Percentiles rank a stretch among this genome's conserved stretches.
These are phyloP conservation scores for Xestia ashworthii DNA, from an alignment of 2,888 invertebrate genomes.

Conservation along the genomic window DNA sequence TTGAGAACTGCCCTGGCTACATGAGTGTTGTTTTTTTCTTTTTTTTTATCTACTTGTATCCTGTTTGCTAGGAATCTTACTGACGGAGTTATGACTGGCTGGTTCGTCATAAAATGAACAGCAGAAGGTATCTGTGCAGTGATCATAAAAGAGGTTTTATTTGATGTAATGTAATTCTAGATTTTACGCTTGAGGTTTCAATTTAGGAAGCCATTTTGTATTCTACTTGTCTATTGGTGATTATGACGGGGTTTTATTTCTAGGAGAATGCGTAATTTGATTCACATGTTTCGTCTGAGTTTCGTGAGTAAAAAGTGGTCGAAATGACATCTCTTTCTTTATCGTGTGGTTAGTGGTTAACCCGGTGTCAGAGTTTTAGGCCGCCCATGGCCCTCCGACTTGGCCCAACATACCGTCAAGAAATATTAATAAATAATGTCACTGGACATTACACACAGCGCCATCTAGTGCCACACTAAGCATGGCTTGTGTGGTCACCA, in stretches of 20 bases:
- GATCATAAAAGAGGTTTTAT: constrained; percentile 19
- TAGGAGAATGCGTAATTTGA: neutral
- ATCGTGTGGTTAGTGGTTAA: no score
- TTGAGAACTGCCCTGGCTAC: constrained; percentile 60
- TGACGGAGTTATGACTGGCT: constrained; percentile 47
- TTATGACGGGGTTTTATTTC: constrained; percentile 5
- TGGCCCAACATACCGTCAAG: no score
- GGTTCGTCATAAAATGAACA: constrained; percentile 28
- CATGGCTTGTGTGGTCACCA: no score
- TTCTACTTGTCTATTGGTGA: constrained; percentile 2
- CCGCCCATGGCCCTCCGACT: no score
- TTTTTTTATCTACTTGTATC: constrained; percentile 54
- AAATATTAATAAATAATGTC: no score
- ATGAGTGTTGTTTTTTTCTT: constrained; percentile 49
- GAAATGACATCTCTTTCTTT: neutral
- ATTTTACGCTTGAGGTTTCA: constrained; percentile 1
- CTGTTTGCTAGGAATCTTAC: constrained; percentile 54
- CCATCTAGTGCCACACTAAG: no score
- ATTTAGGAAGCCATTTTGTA: constrained; percentile 10
- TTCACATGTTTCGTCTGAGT: neutral
- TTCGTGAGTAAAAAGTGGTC: neutral
- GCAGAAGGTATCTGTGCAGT: constrained; percentile 27
- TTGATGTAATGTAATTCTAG: constrained; percentile 12
- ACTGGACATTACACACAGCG: no score
- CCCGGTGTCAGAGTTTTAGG: no score